These are phyloP conservation scores for Theonella swinhoei DNA, from an alignment of 37 sponge, comb jelly and placozoan species.

Conservation along the genomic window DNA sequence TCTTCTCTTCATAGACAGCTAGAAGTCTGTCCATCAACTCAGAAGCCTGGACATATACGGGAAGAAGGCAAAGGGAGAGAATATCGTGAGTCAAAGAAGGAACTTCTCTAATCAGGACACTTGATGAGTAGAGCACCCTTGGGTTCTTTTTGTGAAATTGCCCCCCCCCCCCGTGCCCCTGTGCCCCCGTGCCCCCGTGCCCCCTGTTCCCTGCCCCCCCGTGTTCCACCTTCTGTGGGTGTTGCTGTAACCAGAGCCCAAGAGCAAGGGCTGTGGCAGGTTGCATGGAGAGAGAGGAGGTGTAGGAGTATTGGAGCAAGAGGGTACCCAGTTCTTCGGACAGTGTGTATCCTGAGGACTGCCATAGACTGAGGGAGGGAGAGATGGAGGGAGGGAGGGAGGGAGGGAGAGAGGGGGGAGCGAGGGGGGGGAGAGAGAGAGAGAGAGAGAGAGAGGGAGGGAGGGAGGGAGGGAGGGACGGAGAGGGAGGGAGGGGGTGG, in stretches of 20 bases:
- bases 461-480: no score
- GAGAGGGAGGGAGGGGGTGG: not conserved
- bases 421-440: not conserved
- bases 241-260: conserved; percentile 45
- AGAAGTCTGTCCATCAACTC: conserved; percentile 31
- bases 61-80: not conserved
- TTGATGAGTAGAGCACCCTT: no score
- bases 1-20: conserved; percentile 33
- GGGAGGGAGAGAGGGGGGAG: not conserved
- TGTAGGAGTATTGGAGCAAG: conserved; percentile 26
- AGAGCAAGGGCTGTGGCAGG: conserved; percentile 43
- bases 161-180: no score
- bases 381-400: not conserved
- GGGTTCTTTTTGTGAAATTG: no score
- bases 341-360: conserved; percentile 15
- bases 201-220: no score
- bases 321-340: conserved; percentile 27
- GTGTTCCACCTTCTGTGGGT: not conserved
- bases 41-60: not conserved
- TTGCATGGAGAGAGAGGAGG: conserved; percentile 34
- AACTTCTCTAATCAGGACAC: no score
- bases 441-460: conserved; percentile 11
- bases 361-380: conserved; percentile 66
- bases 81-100: not conserved
- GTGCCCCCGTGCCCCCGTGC: no score